phyloP scores from a whole-genome alignment of 1,140 invertebrate species.

The Drosophila nikananu region DNA sequence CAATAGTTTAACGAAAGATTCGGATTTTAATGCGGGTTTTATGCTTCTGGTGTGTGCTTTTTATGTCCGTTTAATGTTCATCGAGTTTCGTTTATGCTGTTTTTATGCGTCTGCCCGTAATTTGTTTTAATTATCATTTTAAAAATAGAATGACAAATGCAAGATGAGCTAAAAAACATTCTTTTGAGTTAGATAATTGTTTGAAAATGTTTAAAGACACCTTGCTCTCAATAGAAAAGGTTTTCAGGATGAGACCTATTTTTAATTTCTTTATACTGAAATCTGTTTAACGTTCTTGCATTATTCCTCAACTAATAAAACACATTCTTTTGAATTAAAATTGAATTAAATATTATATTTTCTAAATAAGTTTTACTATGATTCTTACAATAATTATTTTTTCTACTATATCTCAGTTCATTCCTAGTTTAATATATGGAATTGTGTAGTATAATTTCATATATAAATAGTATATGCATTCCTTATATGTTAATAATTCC shows the following conservation, averaged over 20 bases:
- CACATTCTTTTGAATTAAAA: too few relatives aligned
- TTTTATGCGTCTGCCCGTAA: constrained; percentile 43
- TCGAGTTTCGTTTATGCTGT: constrained; percentile 17
- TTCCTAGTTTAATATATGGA: not conserved
- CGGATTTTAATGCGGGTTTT: constrained; percentile 33
- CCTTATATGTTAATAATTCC: not conserved
- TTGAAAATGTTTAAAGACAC: not conserved
- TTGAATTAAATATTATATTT: not conserved
- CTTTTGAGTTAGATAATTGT: not conserved
- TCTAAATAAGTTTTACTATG: too few relatives aligned
- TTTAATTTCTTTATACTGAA: not conserved
- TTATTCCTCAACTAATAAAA: too few relatives aligned
- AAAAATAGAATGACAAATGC: constrained; percentile 34
- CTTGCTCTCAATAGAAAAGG: not conserved
- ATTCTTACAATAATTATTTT: not conserved
- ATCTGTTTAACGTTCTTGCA: too few relatives aligned
- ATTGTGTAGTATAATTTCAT: too few relatives aligned
- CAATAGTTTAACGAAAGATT: constrained; percentile 3
- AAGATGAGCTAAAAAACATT: not conserved
- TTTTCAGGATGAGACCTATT: too few relatives aligned
- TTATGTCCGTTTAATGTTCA: constrained; percentile 16
- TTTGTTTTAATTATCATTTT: constrained; percentile 28
- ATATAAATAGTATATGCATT: not conserved
- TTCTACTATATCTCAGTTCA: not conserved
- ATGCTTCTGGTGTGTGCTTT: constrained; percentile 26